Evolutionary conservation across 2,888 invertebrate genomes (phyloP).

Genomic region (Apocheima hispidaria): DNA sequence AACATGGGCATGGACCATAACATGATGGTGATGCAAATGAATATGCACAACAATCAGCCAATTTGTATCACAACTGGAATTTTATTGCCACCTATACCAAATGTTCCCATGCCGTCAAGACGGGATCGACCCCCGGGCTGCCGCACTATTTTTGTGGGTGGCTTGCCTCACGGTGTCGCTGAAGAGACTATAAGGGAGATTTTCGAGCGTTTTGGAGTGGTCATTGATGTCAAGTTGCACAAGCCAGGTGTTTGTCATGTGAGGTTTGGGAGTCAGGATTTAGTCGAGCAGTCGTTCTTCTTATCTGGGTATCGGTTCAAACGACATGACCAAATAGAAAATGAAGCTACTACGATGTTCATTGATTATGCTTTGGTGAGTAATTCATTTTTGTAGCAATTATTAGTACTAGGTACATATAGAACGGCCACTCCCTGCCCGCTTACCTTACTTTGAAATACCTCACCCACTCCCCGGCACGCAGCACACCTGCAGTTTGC

Average conservation of each 20-base stretch:
- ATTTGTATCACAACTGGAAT: conserved; percentile 90
- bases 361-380: conserved; percentile 93
- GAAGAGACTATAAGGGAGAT: conserved; percentile 94
- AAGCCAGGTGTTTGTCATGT: conserved; percentile 97
- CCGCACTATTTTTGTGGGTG: conserved; percentile 96
- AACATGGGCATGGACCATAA: conserved; percentile 85
- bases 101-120: conserved; percentile 70
- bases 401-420: too few species aligned
- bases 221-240: conserved; percentile 88
- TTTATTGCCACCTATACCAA: conserved; percentile 94
- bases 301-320: conserved; percentile 92
- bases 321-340: conserved; percentile 89
- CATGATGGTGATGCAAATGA: conserved; percentile 70
- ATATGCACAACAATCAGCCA: conserved; percentile 55
- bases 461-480: too few species aligned
- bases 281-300: conserved; percentile 94
- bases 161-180: conserved; percentile 93
- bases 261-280: conserved; percentile 91
- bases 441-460: too few species aligned
- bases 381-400: conserved; percentile 4
- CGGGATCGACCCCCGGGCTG: conserved; percentile 86
- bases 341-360: conserved; percentile 92
- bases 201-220: conserved; percentile 90
- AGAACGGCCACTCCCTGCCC: too few species aligned
- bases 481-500: too few species aligned